These are phyloP conservation scores for Garrulus glandarius DNA, from an alignment of 2,797 vertebrate genomes.

Conservation along the genomic window DNA sequence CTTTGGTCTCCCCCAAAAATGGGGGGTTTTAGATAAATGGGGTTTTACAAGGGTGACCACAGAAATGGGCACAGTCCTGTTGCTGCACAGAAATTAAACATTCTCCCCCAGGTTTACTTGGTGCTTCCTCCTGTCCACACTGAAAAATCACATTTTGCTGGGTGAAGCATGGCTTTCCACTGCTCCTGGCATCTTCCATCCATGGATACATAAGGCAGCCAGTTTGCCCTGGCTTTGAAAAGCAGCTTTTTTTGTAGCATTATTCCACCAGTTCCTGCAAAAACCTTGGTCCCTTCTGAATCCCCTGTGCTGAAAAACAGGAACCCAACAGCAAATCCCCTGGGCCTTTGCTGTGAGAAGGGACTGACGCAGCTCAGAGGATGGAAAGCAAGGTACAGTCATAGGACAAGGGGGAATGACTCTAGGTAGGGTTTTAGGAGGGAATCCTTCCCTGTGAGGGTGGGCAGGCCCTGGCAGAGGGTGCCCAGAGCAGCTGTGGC, in stretches of 20 bases:
- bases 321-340: background rate
- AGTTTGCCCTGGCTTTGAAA: background rate
- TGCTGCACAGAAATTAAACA: background rate
- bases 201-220: fast-evolving
- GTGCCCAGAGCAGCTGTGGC: background rate
- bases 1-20: background rate
- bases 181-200: background rate
- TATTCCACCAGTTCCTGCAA: background rate
- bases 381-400: no score
- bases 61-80: background rate
- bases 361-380: fast-evolving
- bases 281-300: background rate
- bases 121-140: background rate
- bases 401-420: background rate
- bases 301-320: background rate
- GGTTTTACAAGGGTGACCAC: background rate
- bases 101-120: background rate
- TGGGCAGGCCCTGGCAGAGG: background rate
- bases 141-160: background rate
- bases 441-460: background rate
- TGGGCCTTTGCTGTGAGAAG: background rate
- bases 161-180: background rate
- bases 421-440: background rate
- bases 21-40: background rate
- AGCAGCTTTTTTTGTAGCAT: background rate